Evolutionary conservation across 2,797 vertebrate genomes (phyloP).

Genomic region (Mormyrus hasselquistii): DNA sequence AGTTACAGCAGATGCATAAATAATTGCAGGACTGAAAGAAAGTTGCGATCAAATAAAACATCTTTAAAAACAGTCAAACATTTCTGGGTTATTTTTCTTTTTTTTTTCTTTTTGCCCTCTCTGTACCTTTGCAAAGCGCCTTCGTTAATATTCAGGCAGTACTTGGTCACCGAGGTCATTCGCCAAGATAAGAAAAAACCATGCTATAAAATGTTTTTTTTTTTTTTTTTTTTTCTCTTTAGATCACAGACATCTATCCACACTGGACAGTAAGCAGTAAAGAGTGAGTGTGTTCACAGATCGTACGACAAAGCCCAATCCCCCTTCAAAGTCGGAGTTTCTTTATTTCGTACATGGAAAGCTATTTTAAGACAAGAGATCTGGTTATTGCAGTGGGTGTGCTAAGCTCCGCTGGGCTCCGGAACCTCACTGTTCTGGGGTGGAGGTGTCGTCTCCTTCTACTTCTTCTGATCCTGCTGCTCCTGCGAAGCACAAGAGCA

Average conservation of each 20-base stretch:
- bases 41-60: not conserved
- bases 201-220: constrained; percentile 13
- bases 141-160: not conserved
- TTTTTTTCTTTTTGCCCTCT: not conserved
- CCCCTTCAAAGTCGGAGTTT: not conserved
- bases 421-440: constrained; percentile 62
- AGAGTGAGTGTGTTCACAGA: constrained; percentile 14
- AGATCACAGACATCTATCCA: constrained; percentile 11
- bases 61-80: not conserved
- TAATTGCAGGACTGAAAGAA: not conserved
- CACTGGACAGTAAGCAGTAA: constrained; percentile 9
- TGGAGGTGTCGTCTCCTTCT: constrained; percentile 62
- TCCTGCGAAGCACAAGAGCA: constrained; percentile 53
- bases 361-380: constrained; percentile 9
- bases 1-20: not conserved
- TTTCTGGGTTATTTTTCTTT: not conserved
- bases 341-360: constrained; percentile 4
- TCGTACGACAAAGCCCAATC: not conserved
- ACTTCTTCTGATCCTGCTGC: constrained; percentile 68
- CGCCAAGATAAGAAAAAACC: constrained; percentile 1
- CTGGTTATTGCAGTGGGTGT: constrained; percentile 21
- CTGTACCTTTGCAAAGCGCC: not conserved
- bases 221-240: not conserved
- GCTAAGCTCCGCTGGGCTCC: not conserved
- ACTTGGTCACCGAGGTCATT: constrained; percentile 2